Evolutionary conservation across 2,797 vertebrate species (phyloP).

Genomic region (Sebastes itinus): DNA sequence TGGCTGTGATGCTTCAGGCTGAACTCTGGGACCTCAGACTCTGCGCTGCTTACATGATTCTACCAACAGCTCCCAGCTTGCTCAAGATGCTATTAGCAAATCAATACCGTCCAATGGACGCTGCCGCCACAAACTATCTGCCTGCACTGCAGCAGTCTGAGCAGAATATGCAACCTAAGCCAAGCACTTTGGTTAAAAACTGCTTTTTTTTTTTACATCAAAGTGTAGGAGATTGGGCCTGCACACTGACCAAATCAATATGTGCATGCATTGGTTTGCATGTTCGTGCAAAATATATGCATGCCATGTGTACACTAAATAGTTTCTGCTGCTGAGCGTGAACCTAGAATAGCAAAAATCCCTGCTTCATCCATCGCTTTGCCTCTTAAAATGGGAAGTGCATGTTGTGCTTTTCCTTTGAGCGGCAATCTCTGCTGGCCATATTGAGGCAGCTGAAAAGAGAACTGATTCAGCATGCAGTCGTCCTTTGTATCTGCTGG

Average conservation of each 20-base stretch:
- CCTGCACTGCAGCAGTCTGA: conserved; percentile 41
- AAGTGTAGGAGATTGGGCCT: background rate
- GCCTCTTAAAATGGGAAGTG: conserved; percentile 42
- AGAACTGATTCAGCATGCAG: conserved; percentile 29
- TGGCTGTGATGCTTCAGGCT: conserved; percentile 24
- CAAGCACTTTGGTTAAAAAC: conserved; percentile 5
- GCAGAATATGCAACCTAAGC: conserved; percentile 37
- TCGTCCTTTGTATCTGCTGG: conserved; percentile 45
- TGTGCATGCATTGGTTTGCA: background rate
- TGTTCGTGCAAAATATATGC: background rate
- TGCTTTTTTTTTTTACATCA: background rate
- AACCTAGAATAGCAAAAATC: conserved; percentile 53
- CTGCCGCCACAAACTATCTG: conserved; percentile 31
- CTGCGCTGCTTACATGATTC: conserved; percentile 27
- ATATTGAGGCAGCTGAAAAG: conserved; percentile 65
- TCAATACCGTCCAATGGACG: conserved; percentile 45
- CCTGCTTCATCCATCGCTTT: conserved; percentile 41
- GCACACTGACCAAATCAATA: background rate
- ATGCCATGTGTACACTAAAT: background rate
- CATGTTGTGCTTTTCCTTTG: conserved; percentile 55
- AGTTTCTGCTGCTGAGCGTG: conserved; percentile 23
- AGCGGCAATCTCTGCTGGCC: conserved; percentile 63
- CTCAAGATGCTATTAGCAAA: conserved; percentile 55
- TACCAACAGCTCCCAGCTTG: conserved; percentile 6
- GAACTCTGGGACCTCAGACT: conserved; percentile 7